Evolutionary conservation across 2,113 vertebrate genomes (phyloP).

Genomic region (Plestiodon gilberti): DNA sequence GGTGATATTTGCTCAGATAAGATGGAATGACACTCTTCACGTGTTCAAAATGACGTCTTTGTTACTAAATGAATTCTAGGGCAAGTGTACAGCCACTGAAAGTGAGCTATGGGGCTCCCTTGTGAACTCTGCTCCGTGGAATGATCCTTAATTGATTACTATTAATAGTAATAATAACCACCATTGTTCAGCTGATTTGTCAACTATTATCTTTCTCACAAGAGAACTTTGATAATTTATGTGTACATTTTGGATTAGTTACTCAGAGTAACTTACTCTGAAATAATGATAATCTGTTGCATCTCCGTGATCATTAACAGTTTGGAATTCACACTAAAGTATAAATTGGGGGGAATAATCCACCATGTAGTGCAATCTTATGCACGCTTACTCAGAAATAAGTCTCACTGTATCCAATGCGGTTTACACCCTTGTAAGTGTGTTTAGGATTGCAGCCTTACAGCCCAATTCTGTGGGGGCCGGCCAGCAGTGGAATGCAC

Average conservation of each 20-base stretch:
- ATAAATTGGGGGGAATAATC: background rate
- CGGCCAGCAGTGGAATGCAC: too few species aligned
- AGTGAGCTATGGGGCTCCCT: background rate
- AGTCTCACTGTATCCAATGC: too few species aligned
- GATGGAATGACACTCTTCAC: background rate
- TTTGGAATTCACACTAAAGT: background rate
- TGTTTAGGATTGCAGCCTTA: too few species aligned
- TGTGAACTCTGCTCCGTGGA: background rate
- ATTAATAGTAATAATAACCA: background rate
- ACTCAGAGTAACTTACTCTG: too few species aligned
- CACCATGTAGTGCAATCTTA: too few species aligned
- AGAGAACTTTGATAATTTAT: background rate
- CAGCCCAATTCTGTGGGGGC: too few species aligned
- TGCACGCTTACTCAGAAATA: too few species aligned
- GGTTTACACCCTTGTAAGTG: too few species aligned
- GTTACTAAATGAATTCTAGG: background rate
- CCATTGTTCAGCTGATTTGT: too few species aligned
- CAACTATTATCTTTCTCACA: background rate
- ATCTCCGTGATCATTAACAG: background rate
- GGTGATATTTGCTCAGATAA: background rate
- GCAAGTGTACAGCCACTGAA: background rate
- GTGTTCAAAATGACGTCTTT: background rate
- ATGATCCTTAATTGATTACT: too few species aligned
- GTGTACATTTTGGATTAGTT: background rate
- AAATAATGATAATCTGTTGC: too few species aligned